Conservation (phyloP, 2,113 vertebrate species). For the Gallinago jamesoni region DNA sequence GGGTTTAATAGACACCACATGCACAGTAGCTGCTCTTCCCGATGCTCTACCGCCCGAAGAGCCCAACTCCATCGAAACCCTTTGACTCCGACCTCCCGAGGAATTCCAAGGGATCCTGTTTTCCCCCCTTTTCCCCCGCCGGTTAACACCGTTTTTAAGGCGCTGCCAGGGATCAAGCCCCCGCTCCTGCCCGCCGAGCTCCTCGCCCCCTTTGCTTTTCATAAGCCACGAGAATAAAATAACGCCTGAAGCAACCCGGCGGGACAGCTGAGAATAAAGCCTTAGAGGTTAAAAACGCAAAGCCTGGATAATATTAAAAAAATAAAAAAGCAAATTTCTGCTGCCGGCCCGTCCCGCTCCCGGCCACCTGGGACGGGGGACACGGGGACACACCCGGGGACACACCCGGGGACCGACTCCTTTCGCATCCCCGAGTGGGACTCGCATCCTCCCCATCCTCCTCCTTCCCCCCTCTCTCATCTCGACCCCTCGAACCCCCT, state of each 20-base stretch:
- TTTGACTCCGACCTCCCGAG: neutral
- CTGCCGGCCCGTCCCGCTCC: neutral
- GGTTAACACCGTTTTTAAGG: rapidly evolving
- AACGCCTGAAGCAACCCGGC: neutral
- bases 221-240: neutral
- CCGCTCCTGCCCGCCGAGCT: neutral
- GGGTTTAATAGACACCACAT: slow-evolving; percentile 51
- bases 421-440: neutral
- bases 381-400: neutral
- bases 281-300: neutral
- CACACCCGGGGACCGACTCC: neutral
- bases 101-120: rapidly evolving
- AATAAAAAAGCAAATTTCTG: neutral
- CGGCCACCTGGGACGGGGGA: neutral
- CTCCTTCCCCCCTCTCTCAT: neutral
- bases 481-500: neutral
- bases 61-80: neutral
- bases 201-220: neutral
- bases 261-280: neutral
- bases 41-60: neutral
- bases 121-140: neutral
- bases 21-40: slow-evolving; percentile 54
- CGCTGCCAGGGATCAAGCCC: neutral
- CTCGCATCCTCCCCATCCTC: neutral
- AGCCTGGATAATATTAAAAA: neutral